A percentile compares a stretch with the other conserved stretches of the same genome.
These are phyloP conservation scores for Junonia oenone DNA, from an alignment of 2,888 invertebrate genomes.

Conservation along the genomic window DNA sequence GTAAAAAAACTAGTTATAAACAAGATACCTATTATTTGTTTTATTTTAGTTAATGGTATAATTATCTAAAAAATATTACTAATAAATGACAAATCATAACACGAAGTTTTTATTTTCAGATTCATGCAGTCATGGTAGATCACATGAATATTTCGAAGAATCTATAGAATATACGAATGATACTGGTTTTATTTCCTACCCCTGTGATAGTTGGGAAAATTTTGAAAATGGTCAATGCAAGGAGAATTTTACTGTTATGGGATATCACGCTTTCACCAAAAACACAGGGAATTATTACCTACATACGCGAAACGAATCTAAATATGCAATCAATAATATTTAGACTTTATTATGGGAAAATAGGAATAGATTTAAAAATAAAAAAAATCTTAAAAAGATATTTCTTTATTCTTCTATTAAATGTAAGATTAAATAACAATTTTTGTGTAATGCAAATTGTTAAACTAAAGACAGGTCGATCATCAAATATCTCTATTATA, in stretches of 20 bases:
- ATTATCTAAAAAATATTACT: too few species aligned
- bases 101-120: slow-evolving; percentile 57
- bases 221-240: slow-evolving; percentile 62
- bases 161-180: slow-evolving; percentile 74
- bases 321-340: slow-evolving; percentile 44
- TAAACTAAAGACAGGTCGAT: not conserved
- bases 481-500: not conserved
- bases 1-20: too few species aligned
- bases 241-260: slow-evolving; percentile 68
- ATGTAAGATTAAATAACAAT: not conserved
- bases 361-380: not conserved
- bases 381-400: not conserved
- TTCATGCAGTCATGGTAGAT: slow-evolving; percentile 84
- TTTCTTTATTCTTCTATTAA: not conserved
- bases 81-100: not conserved
- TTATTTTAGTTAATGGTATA: too few species aligned
- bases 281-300: slow-evolving; percentile 80
- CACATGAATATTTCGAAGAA: slow-evolving; percentile 81
- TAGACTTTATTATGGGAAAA: not conserved
- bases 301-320: slow-evolving; percentile 75
- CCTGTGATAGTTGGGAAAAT: slow-evolving; percentile 77
- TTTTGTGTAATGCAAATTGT: not conserved
- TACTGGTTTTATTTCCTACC: slow-evolving; percentile 73
- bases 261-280: slow-evolving; percentile 58
- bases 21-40: too few species aligned